These are phyloP conservation scores for Orgyia antiqua DNA, from an alignment of 2,888 invertebrate species.

Conservation along the genomic window DNA sequence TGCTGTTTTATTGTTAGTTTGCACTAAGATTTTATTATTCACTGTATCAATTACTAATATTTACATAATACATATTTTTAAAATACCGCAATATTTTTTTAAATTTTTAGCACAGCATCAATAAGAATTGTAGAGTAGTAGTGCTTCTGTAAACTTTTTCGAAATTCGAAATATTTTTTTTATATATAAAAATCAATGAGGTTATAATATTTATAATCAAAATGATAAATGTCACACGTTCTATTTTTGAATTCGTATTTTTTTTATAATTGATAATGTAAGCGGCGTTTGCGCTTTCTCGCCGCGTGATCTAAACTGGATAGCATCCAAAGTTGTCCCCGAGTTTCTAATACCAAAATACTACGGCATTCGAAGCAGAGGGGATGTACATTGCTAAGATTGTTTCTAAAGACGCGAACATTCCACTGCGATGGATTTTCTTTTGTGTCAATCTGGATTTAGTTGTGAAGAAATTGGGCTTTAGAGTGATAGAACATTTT, in stretches of 20 bases:
- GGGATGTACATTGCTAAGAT: slow-evolving; percentile 56
- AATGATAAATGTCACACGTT: slow-evolving; percentile 6
- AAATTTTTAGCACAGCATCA: too few relatives aligned
- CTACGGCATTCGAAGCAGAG: slow-evolving; percentile 55
- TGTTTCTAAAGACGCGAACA: slow-evolving; percentile 32
- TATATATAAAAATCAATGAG: too few relatives aligned
- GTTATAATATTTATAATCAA: background rate
- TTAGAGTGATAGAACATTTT: slow-evolving; percentile 8
- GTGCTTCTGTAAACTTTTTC: too few relatives aligned
- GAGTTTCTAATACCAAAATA: slow-evolving; percentile 68
- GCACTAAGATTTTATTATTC: slow-evolving; percentile 51
- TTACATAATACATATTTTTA: too few relatives aligned
- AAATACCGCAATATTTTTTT: too few relatives aligned
- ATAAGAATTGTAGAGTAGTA: too few relatives aligned
- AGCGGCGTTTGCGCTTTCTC: slow-evolving; percentile 41
- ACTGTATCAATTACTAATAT: too few relatives aligned
- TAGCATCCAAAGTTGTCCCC: slow-evolving; percentile 71
- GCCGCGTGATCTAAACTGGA: slow-evolving; percentile 60
- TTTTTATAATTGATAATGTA: slow-evolving; percentile 29
- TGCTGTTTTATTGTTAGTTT: slow-evolving; percentile 57
- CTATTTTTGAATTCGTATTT: slow-evolving; percentile 18
- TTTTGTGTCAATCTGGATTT: slow-evolving; percentile 28
- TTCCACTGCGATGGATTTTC: slow-evolving; percentile 25
- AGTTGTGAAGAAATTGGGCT: slow-evolving; percentile 16
- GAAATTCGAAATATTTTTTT: too few relatives aligned